A percentile compares a stretch with the other conserved stretches of the same genome.
These are phyloP conservation scores for Chaenocephalus aceratus DNA, from an alignment of 2,113 vertebrate genomes.

Conservation along the genomic window DNA sequence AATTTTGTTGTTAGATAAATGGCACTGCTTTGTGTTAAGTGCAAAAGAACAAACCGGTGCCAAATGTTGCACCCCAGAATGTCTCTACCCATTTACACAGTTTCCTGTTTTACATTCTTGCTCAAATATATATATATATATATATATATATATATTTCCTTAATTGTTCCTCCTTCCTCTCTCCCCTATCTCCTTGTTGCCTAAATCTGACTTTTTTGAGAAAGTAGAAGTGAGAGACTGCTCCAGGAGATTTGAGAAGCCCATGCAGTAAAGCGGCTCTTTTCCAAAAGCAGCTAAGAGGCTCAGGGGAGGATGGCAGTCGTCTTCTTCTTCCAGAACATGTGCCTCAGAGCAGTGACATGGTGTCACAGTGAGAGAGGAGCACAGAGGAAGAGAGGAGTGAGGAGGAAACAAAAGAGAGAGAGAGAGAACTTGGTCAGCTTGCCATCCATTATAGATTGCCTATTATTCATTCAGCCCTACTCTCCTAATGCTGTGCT, in stretches of 20 bases:
- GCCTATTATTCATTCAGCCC: conserved; percentile 73
- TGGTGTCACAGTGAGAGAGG: conserved; percentile 63
- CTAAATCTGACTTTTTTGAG: conserved; percentile 58
- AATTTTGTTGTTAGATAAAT: conserved; percentile 12
- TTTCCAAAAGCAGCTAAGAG: conserved; percentile 74
- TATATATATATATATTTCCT: not conserved
- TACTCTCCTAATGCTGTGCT: conserved; percentile 42
- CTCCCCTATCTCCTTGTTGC: conserved; percentile 44
- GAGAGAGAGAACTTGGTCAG: conserved; percentile 67
- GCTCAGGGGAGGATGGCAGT: conserved; percentile 74
- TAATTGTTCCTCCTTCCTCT: not conserved
- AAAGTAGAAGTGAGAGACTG: conserved; percentile 44
- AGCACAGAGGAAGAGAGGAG: conserved; percentile 32
- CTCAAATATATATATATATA: not conserved
- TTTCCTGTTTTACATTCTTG: conserved; percentile 26
- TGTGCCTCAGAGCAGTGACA: conserved; percentile 76
- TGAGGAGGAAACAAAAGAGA: conserved; percentile 5
- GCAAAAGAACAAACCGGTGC: conserved; percentile 38
- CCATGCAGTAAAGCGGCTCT: conserved; percentile 69
- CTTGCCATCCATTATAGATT: conserved; percentile 79
- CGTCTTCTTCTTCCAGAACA: conserved; percentile 68
- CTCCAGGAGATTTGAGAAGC: conserved; percentile 69
- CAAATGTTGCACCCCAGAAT: conserved; percentile 36
- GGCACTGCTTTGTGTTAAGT: conserved; percentile 26
- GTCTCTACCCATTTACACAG: conserved; percentile 11